Base-by-base conservation (phyloP, 2,888 invertebrate species). In the Aspidiotus destructor region DNA sequence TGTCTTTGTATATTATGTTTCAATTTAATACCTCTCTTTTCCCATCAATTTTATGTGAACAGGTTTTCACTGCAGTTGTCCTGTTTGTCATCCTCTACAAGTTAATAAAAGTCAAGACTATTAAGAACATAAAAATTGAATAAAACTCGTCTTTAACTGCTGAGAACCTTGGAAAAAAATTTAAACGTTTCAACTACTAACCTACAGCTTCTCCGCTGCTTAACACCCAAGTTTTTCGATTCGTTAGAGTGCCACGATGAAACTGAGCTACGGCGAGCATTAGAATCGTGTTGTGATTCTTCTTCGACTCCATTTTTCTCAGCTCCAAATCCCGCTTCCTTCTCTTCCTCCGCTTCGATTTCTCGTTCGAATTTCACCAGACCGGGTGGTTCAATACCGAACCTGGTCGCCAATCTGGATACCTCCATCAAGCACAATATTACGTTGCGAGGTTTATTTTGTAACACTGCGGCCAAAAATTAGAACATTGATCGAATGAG, bases 351-450 rank as follows among this genome's bases (percentile, higher is more conserved):
- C 76, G 89, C 88, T n/a, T 88, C 91, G 70, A 92, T 90, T 80
- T 92, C 91, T 75, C 86, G 86, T 79, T 92, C 92, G 73, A 92
- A 81, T 76, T 88, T 86, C 70, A 93, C 88, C 70, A 92, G 80
- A 41, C 84, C 84, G 0, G 92, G 91, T 0, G 92, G 90, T 77
- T 92, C 92, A 72, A 92, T 80, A 57, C 86, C 86, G 78, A 83
- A 89, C 75, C 83, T 83, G 60, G 86, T 85, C 7, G 90, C 91
- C 69, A 92, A 80, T 70, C 92, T 83, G 0, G 91, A 89, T 72
- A 92, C 86, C 77, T 92, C 92, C 79, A 92, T 80, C 57, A 93
- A 81, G 76, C 91, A 92, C 58, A 92, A 81, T 71, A 92, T 85
- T 63, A 93, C 91, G 75, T 89, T 88, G 0, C 91, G 83, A 40